Evolutionary conservation across 2,113 vertebrate genomes (phyloP).

Genomic region (Patagioenas fasciata): DNA sequence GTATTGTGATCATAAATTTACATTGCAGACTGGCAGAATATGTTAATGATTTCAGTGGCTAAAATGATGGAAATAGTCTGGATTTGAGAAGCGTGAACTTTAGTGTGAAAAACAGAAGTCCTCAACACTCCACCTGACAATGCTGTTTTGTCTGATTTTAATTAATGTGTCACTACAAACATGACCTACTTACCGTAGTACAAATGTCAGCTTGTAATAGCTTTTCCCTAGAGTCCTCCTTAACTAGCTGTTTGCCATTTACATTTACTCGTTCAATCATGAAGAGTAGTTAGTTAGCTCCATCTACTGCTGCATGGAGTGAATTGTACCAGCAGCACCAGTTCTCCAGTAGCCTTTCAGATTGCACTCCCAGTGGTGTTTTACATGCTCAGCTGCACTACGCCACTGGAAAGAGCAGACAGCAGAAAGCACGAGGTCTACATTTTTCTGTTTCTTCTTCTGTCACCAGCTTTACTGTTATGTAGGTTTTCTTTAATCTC

Average conservation of each 20-base stretch:
- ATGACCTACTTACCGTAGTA: constrained; percentile 6
- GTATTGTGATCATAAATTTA: not conserved
- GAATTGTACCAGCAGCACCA: not conserved
- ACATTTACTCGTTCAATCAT: not conserved
- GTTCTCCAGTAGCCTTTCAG: not conserved
- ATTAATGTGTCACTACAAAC: constrained; percentile 15
- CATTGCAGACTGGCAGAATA: not conserved
- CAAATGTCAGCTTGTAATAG: constrained; percentile 25
- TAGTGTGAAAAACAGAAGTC: not conserved
- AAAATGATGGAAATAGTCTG: not conserved
- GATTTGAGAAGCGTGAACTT: not conserved
- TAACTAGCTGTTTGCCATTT: not conserved
- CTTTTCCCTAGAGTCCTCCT: not conserved
- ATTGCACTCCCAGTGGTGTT: accelerated
- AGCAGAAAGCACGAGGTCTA: not conserved
- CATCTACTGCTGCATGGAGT: constrained; percentile 10
- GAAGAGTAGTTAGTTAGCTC: constrained; percentile 57
- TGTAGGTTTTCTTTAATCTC: accelerated
- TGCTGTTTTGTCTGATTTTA: not conserved
- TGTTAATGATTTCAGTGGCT: not conserved
- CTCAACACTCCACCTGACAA: not conserved
- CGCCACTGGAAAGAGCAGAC: accelerated
- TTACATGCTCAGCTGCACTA: not conserved
- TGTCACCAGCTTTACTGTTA: not conserved
- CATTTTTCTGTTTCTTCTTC: not conserved